Percentiles rank a stretch among this genome's conserved stretches.
phyloP scores from a whole-genome alignment of 2,113 vertebrate species.

The Paradoxurus hermaphroditus region DNA sequence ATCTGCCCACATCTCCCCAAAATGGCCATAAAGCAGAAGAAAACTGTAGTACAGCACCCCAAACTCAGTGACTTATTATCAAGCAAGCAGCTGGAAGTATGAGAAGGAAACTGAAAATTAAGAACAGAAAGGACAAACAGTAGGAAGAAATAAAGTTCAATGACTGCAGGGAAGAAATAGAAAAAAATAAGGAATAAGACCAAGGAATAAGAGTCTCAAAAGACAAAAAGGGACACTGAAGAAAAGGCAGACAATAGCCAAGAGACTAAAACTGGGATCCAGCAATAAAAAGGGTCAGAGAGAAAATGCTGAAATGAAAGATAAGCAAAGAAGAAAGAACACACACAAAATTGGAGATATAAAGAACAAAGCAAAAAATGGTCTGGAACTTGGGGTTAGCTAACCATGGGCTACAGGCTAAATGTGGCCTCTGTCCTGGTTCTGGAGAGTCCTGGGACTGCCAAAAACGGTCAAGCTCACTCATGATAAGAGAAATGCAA shows the following conservation, averaged over 20 bases:
- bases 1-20: background rate
- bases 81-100: background rate
- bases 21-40: background rate
- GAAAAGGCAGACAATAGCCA: background rate
- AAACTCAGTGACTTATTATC: background rate
- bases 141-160: background rate
- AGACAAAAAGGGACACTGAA: background rate
- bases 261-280: background rate
- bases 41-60: background rate
- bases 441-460: background rate
- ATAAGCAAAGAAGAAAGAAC: background rate
- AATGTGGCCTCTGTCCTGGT: background rate
- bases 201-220: background rate
- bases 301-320: conserved; percentile 33
- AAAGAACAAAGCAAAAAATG: background rate
- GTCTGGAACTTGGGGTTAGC: background rate
- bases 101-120: background rate
- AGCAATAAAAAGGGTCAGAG: background rate
- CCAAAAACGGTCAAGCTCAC: background rate
- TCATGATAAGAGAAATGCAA: background rate
- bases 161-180: background rate
- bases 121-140: background rate
- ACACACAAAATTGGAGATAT: background rate
- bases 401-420: background rate
- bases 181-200: background rate